A percentile compares a stretch with the other conserved stretches of the same genome.
phyloP scores from a whole-genome alignment of 2,888 invertebrate species.

The Hypercompe scribonia region DNA sequence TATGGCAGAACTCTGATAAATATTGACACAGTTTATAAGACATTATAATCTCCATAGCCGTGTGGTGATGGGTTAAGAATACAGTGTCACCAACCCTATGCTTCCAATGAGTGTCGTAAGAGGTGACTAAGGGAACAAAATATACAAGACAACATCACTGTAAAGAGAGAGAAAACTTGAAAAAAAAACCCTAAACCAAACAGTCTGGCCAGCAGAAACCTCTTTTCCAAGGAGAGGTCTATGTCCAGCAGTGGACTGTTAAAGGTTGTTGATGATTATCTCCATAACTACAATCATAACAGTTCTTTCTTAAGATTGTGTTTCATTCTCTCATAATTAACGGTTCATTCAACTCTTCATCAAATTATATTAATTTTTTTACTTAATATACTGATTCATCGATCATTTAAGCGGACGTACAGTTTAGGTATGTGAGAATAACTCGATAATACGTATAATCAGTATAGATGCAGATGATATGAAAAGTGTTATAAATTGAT shows the following conservation, averaged over 20 bases:
- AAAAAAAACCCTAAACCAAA: too few species aligned
- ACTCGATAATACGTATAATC: background rate
- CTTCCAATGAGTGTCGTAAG: too few species aligned
- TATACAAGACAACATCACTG: too few species aligned
- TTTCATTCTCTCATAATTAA: background rate
- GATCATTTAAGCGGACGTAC: background rate
- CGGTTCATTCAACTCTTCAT: background rate
- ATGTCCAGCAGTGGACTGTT: too few species aligned
- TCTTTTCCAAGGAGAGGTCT: too few species aligned
- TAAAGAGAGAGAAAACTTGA: too few species aligned
- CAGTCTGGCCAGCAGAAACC: too few species aligned
- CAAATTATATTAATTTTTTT: background rate
- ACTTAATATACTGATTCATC: background rate
- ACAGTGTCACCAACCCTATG: too few species aligned
- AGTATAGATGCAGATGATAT: background rate
- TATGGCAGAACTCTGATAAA: slow-evolving; percentile 30
- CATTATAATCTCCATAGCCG: background rate
- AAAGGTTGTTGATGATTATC: too few species aligned
- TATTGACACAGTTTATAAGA: slow-evolving; percentile 7
- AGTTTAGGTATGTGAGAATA: background rate
- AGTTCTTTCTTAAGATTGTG: background rate
- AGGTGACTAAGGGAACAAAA: too few species aligned
- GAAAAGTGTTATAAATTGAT: background rate
- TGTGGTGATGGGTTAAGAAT: too few species aligned
- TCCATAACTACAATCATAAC: background rate